Conservation (phyloP, 92 coral and sea anemone species). For the Meandrina meandrites region DNA sequence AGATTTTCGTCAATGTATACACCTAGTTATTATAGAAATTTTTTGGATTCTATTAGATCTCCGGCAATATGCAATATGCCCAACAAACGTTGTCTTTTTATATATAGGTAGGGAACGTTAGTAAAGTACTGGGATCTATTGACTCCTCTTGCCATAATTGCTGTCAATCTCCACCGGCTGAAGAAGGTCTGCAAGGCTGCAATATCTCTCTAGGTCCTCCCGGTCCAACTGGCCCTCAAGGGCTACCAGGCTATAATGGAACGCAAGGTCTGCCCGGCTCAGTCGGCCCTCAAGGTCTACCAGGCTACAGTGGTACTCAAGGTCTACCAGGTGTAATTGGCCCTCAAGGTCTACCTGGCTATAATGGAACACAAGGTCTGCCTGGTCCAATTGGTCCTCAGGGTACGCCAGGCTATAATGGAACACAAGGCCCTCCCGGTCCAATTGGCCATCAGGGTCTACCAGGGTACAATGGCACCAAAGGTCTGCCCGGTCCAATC, state of each 20-base stretch:
- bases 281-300: slow-evolving; percentile 4
- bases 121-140: neutral
- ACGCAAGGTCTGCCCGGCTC: slow-evolving; percentile 25
- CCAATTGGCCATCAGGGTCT: slow-evolving; percentile 33
- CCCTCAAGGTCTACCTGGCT: slow-evolving; percentile 27
- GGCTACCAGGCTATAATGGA: too few relatives aligned
- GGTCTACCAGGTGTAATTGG: neutral
- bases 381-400: slow-evolving; percentile 32
- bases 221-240: too few relatives aligned
- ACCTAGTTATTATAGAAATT: too few relatives aligned
- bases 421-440: slow-evolving; percentile 48
- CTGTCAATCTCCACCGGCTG: too few relatives aligned
- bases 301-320: slow-evolving; percentile 2
- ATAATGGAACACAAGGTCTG: slow-evolving; percentile 35
- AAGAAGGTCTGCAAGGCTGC: slow-evolving; percentile 19
- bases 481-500: slow-evolving; percentile 34
- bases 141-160: neutral
- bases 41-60: too few relatives aligned
- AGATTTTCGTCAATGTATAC: too few relatives aligned
- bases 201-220: slow-evolving; percentile 33
- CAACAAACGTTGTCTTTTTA: neutral
- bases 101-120: neutral
- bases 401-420: slow-evolving; percentile 31
- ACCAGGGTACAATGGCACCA: slow-evolving; percentile 43
- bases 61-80: too few relatives aligned